These are phyloP conservation scores for Idaea dimidiata DNA, from an alignment of 2,888 invertebrate genomes.

Conservation along the genomic window DNA sequence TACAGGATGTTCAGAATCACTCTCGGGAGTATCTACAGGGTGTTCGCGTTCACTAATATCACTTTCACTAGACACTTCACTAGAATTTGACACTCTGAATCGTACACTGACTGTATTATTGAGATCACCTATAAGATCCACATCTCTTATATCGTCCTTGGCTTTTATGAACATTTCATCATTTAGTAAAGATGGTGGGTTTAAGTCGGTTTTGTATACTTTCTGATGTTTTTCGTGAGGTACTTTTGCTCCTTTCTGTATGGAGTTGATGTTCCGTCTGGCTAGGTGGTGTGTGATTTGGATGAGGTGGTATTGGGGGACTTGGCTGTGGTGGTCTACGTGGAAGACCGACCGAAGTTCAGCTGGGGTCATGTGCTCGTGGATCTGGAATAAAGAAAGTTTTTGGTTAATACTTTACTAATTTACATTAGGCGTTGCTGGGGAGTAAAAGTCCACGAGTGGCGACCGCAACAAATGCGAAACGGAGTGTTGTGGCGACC, in stretches of 20 bases:
- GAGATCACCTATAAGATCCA: conserved; percentile 66
- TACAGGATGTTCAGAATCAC: conserved; percentile 6
- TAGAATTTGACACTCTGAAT: conserved; percentile 64
- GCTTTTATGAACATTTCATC: conserved; percentile 72
- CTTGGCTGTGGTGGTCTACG: conserved; percentile 87
- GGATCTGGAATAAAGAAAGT: conserved; percentile 82
- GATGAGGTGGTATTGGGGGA: conserved; percentile 92
- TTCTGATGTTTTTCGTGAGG: conserved; percentile 64
- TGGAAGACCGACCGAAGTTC: conserved; percentile 92
- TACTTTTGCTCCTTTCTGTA: conserved; percentile 46
- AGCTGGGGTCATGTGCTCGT: conserved; percentile 92
- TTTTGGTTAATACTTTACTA: too few relatives aligned
- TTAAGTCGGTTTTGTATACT: conserved; percentile 52
- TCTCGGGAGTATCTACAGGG: conserved; percentile 27
- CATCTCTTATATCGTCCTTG: conserved; percentile 61
- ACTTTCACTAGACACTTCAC: conserved; percentile 47
- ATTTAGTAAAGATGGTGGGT: conserved; percentile 63
- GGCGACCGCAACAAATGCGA: too few relatives aligned
- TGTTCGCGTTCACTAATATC: conserved; percentile 5
- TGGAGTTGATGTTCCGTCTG: conserved; percentile 64
- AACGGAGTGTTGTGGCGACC: too few relatives aligned
- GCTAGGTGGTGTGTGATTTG: conserved; percentile 84
- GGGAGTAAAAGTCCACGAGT: too few relatives aligned
- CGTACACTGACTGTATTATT: conserved; percentile 70
- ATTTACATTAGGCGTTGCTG: too few relatives aligned